Base-by-base conservation (phyloP, 2,797 vertebrate genomes). In the Calcarius lapponicus region DNA sequence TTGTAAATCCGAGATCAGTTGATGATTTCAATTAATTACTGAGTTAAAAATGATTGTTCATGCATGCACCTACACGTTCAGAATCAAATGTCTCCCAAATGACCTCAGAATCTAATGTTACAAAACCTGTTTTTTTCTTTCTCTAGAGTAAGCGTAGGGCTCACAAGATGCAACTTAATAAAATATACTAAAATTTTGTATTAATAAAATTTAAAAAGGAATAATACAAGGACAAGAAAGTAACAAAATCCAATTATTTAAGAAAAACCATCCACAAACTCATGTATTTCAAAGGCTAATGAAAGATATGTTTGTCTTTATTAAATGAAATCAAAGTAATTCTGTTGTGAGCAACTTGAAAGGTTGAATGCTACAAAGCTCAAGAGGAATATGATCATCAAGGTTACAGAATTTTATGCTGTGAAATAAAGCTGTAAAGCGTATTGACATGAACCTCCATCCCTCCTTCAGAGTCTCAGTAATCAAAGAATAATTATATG, bases 401-500 rank as follows among this genome's bases (percentile, higher is more conserved):
- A 93, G 42, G 72, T 17, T 86, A 91, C 9, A 19, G 28, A 50
- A 89, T 80, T 80, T 92, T 65, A 61, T n/a, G 24, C 61, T 66
- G 74, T 87, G 84, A 79, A 95, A 96, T 89, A 75, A 83, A 91
- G 69, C 42, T 85, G 58, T 92, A 86, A 92, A 92, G 13, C 58
- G 74, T 40, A 62, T 56, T 86, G 65, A 79, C 38, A 71, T 56
- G 72, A 94, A 47, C 57, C 75, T 86, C 69, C 47, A 85, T 67
- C n/a, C 84, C 79, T 92, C 81, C 86, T 79, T 94, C 84, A 78
- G 60, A 53, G 57, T 58, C 91, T 82, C 79, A 92, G 81, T 91
- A 93, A 92, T 93, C 86, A 93, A 47, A 83, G 65, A 79, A 64
- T 83, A 93, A 95, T 93, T 92, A 54, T 62, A 66, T 75, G 71